Percentiles rank a stretch among this genome's conserved stretches.
Evolutionary conservation across 2,797 vertebrate species (phyloP).

Genomic region (Pipistrellus nathusii): DNA sequence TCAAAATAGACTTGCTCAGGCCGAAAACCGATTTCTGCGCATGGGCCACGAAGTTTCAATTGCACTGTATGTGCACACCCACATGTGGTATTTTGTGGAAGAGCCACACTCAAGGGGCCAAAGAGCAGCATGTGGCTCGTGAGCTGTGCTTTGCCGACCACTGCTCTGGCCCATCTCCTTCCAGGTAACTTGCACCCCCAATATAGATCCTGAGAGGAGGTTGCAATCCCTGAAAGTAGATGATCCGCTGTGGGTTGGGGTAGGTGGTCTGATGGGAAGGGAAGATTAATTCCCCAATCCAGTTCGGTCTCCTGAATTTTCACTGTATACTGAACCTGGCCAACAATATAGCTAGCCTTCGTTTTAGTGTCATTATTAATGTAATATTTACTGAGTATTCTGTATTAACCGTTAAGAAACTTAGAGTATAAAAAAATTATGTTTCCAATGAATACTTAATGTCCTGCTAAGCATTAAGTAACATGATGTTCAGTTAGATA

Average conservation of each 20-base stretch:
- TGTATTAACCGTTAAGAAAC: neutral
- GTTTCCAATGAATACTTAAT: neutral
- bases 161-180: neutral
- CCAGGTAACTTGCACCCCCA: neutral
- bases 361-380: neutral
- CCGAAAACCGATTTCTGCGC: no score
- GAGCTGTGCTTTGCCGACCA: no score
- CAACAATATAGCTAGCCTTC: neutral
- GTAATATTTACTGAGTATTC: neutral
- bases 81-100: no score
- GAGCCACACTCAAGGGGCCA: no score
- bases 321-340: neutral
- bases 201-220: neutral
- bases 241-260: neutral
- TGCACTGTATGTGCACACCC: no score
- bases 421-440: neutral
- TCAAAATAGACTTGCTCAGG: no score
- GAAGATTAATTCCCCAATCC: neutral
- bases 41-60: no score
- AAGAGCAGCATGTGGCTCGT: no score
- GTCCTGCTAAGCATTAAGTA: neutral
- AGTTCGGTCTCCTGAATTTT: neutral
- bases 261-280: neutral
- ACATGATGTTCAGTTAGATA: neutral
- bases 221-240: neutral